Evolutionary conservation across 2,113 vertebrate species (phyloP).

Genomic region (Crocuta crocuta): DNA sequence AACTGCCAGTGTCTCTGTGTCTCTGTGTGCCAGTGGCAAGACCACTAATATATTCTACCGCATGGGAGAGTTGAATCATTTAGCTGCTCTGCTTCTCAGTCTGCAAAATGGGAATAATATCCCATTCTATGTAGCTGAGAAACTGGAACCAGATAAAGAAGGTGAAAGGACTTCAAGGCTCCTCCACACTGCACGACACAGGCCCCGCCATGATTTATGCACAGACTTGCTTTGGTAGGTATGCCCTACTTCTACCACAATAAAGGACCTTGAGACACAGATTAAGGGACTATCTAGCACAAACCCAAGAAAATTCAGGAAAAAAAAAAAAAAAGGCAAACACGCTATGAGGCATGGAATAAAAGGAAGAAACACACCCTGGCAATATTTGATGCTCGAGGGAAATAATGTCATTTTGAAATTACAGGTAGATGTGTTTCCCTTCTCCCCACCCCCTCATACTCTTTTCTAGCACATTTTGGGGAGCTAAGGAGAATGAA

Average conservation of each 20-base stretch:
- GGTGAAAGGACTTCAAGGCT: neutral
- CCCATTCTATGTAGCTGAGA: neutral
- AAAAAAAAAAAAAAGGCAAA: constrained; percentile 48
- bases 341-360: constrained; percentile 65
- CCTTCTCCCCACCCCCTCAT: constrained; percentile 75
- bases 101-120: constrained; percentile 68
- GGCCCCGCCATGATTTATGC: constrained; percentile 1
- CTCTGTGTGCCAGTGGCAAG: neutral
- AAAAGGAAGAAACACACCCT: constrained; percentile 79
- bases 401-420: constrained; percentile 85
- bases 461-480: constrained; percentile 84
- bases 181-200: neutral
- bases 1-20: neutral
- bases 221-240: constrained; percentile 45
- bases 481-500: constrained; percentile 89
- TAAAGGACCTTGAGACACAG: constrained; percentile 58
- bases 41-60: neutral
- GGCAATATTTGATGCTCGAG: constrained; percentile 57
- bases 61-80: neutral
- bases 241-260: constrained; percentile 36
- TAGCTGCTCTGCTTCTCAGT: neutral
- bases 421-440: constrained; percentile 85
- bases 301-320: constrained; percentile 68
- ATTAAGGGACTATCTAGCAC: constrained; percentile 42
- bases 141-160: neutral